Evolutionary conservation across 2,888 invertebrate genomes (phyloP).

Genomic region (Plutella xylostella): DNA sequence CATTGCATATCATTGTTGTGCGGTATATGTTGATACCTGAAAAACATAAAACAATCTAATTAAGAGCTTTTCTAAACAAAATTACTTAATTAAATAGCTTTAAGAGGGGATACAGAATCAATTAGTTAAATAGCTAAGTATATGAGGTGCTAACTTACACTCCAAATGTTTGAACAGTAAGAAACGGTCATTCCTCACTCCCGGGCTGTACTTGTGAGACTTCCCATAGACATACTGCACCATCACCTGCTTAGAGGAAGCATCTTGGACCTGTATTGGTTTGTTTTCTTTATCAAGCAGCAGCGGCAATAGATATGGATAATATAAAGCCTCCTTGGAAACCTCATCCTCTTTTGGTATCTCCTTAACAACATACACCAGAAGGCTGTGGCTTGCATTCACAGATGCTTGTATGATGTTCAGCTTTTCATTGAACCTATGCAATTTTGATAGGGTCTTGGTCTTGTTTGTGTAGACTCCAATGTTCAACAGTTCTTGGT

Average conservation of each 20-base stretch:
- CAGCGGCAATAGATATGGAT: constrained; percentile 73
- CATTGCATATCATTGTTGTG: constrained; percentile 49
- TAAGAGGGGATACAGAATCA: no score
- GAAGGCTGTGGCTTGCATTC: constrained; percentile 74
- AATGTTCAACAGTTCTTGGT: constrained; percentile 50
- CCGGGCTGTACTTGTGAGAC: constrained; percentile 59
- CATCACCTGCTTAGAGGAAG: constrained; percentile 79
- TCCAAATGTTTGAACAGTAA: constrained; percentile 82
- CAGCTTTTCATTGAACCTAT: constrained; percentile 71
- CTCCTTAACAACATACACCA: constrained; percentile 77
- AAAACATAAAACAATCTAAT: not conserved
- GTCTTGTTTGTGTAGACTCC: constrained; percentile 73
- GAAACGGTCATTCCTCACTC: constrained; percentile 73
- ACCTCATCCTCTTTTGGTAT: constrained; percentile 35
- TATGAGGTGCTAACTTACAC: constrained; percentile 69
- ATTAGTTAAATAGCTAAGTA: no score
- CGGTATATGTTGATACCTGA: constrained; percentile 22
- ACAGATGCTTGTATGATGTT: constrained; percentile 86
- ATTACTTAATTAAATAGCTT: no score
- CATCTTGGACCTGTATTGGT: constrained; percentile 54
- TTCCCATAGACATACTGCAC: constrained; percentile 82
- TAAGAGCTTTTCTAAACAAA: not conserved
- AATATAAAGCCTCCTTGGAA: constrained; percentile 62
- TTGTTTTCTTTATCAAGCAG: constrained; percentile 44
- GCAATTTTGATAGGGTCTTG: constrained; percentile 70